Percentiles rank a stretch among this genome's conserved stretches.
Evolutionary conservation across 2,797 vertebrate genomes (phyloP).

Genomic region (Cyclura pinguis): DNA sequence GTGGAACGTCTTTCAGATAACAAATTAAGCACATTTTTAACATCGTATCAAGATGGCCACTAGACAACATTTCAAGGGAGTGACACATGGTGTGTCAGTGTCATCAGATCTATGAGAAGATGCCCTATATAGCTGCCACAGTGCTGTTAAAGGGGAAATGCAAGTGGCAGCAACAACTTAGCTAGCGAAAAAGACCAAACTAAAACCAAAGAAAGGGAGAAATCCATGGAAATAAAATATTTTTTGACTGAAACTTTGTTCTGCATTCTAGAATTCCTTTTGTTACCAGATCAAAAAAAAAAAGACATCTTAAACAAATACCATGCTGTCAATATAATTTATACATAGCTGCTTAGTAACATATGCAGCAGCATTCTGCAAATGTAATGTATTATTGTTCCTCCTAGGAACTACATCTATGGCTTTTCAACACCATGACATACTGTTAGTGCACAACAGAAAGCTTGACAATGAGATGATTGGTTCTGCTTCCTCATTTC

Average conservation of each 20-base stretch:
- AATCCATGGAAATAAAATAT: conserved; percentile 26
- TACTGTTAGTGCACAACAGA: neutral
- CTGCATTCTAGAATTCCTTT: conserved; percentile 34
- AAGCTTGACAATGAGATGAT: neutral
- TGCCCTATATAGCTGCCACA: conserved; percentile 42
- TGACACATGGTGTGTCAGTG: neutral
- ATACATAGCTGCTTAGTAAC: neutral
- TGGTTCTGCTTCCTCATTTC: neutral
- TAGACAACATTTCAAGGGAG: conserved; percentile 33
- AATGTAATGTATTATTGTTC: conserved; percentile 26
- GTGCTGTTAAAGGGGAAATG: conserved; percentile 37
- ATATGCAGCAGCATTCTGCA: neutral
- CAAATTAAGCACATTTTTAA: conserved; percentile 23
- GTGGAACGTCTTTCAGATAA: conserved; percentile 18
- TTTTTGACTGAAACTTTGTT: conserved; percentile 15
- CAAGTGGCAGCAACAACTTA: conserved; percentile 54
- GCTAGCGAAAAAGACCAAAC: conserved; percentile 41
- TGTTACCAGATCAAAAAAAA: conserved; percentile 30
- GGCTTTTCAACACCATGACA: conserved; percentile 9
- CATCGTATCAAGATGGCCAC: conserved; percentile 1
- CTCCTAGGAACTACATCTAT: neutral
- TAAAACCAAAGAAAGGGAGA: neutral
- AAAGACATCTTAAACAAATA: neutral
- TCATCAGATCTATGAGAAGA: conserved; percentile 42
- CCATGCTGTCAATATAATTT: conserved; percentile 48